Base-by-base conservation (phyloP, 2,113 vertebrate species). In the Oncorhynchus keta region DNA sequence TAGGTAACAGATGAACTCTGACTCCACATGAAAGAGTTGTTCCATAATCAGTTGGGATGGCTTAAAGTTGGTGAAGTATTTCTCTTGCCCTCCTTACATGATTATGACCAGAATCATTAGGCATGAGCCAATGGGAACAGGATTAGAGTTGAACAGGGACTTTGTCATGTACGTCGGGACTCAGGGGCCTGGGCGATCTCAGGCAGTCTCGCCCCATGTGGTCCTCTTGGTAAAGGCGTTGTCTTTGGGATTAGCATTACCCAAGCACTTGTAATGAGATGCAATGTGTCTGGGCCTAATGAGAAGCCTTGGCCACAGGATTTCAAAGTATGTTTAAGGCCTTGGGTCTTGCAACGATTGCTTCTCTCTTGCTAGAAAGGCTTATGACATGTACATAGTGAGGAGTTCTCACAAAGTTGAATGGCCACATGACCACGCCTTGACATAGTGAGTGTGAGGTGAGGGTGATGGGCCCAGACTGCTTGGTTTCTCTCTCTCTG, bases 171-270 rank as follows among this genome's bases (percentile, higher is more conserved):
- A 45, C 35, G 81, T 82, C 77, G 16, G 39, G 39, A 45, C 39
- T 45, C 39, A 73, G 73, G 75, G 72, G 73, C 76, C 78, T 5
- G 8, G 13, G 11, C 11, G 65, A 75, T 86, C 79, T 78, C 80
- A 65, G 51, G 51, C 51, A 4, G 51, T 55, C 79, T 39, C 26
- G 76, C 69, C 76, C 76, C 82, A 81, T 83, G 62, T 85, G 76
- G 79, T 82, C 75, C 67, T 85, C 79, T 89, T 89, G 86, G 80
- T 83, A 80, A 80, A 88, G 85, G 86, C 86, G 87, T 45, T 69
- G 24, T 91, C 83, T 85, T 77, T 64, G 74, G 84, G 88, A 92
- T 90, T 91, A 91, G 76, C 76, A 68, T 84, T 92, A 24, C 82
- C 74, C 77, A 87, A 87, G 80, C 72, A 78, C 78, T 83, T 86